Percentiles rank a stretch among this genome's conserved stretches.
Conservation (phyloP, 2,888 invertebrate species). For the Caenorhabditis panamensis region DNA sequence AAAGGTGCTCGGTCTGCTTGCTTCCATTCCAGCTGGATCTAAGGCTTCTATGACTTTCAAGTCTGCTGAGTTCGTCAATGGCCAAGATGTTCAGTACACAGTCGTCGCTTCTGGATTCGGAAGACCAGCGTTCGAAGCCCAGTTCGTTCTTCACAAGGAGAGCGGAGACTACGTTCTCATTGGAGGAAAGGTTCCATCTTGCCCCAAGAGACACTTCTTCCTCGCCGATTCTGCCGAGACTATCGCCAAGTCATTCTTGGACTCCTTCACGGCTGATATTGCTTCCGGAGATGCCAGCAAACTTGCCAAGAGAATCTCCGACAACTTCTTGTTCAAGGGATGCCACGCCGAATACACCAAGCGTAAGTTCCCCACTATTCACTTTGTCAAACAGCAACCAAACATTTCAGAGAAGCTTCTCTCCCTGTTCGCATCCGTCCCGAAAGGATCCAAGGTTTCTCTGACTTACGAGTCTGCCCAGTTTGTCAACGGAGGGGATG, state of each 20-base stretch:
- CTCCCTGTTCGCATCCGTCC: background rate
- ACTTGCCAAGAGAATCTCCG: no score
- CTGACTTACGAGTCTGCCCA: background rate
- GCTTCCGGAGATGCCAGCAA: no score
- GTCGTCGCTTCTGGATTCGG: background rate
- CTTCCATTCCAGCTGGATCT: background rate
- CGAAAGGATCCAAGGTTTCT: background rate
- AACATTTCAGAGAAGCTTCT: background rate
- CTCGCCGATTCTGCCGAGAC: no score
- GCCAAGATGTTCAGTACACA: background rate
- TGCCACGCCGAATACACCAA: no score
- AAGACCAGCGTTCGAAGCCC: background rate
- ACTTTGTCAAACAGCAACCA: background rate
- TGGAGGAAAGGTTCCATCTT: background rate
- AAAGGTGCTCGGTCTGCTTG: background rate
- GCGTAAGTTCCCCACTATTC: no score
- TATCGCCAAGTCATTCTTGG: no score
- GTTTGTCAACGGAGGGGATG: background rate
- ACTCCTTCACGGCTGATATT: no score
- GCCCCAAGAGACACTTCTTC: background rate
- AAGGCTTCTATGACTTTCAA: background rate
- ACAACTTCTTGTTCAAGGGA: no score
- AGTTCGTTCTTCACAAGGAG: background rate
- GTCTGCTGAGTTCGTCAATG: background rate
- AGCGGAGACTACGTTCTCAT: background rate